Evolutionary conservation across 2,113 vertebrate species (phyloP).

Genomic region (Lophochroa leadbeateri): DNA sequence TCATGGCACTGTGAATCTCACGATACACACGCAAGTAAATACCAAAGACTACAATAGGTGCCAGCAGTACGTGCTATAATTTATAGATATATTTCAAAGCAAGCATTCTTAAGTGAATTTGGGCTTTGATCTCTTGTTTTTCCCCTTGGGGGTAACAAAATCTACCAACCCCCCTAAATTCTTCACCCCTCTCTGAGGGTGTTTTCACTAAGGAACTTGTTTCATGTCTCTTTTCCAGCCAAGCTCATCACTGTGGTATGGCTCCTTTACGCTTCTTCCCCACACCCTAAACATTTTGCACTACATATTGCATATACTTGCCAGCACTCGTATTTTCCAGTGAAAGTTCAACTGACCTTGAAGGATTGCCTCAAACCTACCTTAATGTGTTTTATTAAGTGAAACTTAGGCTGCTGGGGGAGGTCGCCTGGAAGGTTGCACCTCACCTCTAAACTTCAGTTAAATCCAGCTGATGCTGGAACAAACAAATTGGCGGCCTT

Average conservation of each 20-base stretch:
- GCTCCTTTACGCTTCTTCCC: slow-evolving; percentile 54
- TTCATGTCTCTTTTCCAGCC: slow-evolving; percentile 58
- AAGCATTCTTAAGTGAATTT: slow-evolving; percentile 58
- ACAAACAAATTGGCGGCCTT: slow-evolving; percentile 31
- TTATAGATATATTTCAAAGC: slow-evolving; percentile 67
- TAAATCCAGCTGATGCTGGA: slow-evolving; percentile 12
- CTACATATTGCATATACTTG: slow-evolving; percentile 55
- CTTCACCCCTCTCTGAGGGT: slow-evolving; percentile 39
- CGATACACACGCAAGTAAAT: background rate
- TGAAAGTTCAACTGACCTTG: slow-evolving; percentile 67
- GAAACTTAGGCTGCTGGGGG: slow-evolving; percentile 2
- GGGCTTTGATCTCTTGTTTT: slow-evolving; percentile 63
- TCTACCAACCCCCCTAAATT: slow-evolving; percentile 50
- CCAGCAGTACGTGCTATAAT: slow-evolving; percentile 56
- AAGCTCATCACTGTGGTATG: slow-evolving; percentile 67
- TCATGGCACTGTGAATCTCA: background rate
- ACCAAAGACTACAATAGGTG: slow-evolving; percentile 52
- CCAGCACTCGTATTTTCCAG: slow-evolving; percentile 66
- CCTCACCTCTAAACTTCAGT: slow-evolving; percentile 46
- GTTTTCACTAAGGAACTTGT: slow-evolving; percentile 53
- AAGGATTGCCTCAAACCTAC: slow-evolving; percentile 59
- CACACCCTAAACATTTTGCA: slow-evolving; percentile 66
- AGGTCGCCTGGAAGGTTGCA: slow-evolving; percentile 26
- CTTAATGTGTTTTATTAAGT: slow-evolving; percentile 38
- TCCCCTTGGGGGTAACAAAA: slow-evolving; percentile 65